Conservation (phyloP, 2,113 vertebrate species). For the Poecile atricapillus region DNA sequence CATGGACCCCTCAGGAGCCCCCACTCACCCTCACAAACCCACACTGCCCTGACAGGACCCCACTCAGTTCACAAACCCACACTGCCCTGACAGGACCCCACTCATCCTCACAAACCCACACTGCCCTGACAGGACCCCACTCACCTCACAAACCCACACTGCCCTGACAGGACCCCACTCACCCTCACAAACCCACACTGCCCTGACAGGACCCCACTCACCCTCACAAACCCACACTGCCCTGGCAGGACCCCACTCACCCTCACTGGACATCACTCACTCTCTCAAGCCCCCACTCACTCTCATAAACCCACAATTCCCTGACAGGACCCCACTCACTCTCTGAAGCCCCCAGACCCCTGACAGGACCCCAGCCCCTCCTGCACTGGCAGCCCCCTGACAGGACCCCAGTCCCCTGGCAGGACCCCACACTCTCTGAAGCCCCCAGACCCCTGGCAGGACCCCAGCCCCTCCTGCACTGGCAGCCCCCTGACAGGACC, state of each 20-base stretch:
- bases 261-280: neutral
- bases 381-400: no score
- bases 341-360: no score
- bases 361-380: neutral
- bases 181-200: rapidly evolving
- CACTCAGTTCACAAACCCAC: no score
- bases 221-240: neutral
- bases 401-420: no score
- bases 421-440: neutral
- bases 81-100: neutral
- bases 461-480: no score
- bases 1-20: neutral
- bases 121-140: neutral
- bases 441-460: no score
- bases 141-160: neutral
- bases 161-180: neutral
- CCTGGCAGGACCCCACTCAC: neutral
- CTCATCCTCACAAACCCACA: neutral
- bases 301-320: neutral
- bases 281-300: no score
- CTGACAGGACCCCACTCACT: rapidly evolving
- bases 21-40: neutral
- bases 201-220: neutral
- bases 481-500: neutral
- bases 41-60: neutral